Evolutionary conservation across 1,140 invertebrate genomes (phyloP).

Genomic region (Drosophila seguyi): DNA sequence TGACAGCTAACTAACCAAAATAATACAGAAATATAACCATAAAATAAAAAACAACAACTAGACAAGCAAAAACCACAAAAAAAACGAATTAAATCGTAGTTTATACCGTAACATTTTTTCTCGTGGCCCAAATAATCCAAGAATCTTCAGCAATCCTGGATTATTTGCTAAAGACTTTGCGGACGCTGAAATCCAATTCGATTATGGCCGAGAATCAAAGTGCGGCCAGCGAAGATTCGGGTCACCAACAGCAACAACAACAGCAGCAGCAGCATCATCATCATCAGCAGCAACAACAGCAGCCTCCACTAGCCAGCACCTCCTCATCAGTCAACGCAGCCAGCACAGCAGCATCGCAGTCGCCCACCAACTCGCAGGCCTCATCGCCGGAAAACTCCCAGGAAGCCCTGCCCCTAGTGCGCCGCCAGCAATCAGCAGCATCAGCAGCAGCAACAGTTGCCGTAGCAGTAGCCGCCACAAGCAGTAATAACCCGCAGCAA

Average conservation of each 20-base stretch:
- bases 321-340: slow-evolving; percentile 49
- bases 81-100: slow-evolving; percentile 21
- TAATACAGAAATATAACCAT: slow-evolving; percentile 4
- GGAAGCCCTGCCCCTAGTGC: slow-evolving; percentile 55
- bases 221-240: slow-evolving; percentile 84
- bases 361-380: slow-evolving; percentile 72
- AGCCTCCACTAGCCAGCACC: slow-evolving; percentile 46
- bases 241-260: slow-evolving; percentile 77
- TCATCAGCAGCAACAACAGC: slow-evolving; percentile 20
- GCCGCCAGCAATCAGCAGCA: slow-evolving; percentile 37
- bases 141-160: slow-evolving; percentile 77
- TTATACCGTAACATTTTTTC: slow-evolving; percentile 12
- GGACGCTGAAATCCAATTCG: slow-evolving; percentile 83
- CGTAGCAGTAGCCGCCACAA: slow-evolving; percentile 23
- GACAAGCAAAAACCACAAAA: slow-evolving; percentile 2
- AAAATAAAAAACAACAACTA: slow-evolving; percentile 8
- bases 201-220: slow-evolving; percentile 85
- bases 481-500: slow-evolving; percentile 16
- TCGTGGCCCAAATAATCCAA: slow-evolving; percentile 65
- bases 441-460: slow-evolving; percentile 34
- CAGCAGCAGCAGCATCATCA: slow-evolving; percentile 57
- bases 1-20: slow-evolving; percentile 29
- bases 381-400: slow-evolving; percentile 79
- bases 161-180: slow-evolving; percentile 85
- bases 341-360: slow-evolving; percentile 52